Conservation (phyloP, 2,888 invertebrate genomes). For the Prenolepis imparis region DNA sequence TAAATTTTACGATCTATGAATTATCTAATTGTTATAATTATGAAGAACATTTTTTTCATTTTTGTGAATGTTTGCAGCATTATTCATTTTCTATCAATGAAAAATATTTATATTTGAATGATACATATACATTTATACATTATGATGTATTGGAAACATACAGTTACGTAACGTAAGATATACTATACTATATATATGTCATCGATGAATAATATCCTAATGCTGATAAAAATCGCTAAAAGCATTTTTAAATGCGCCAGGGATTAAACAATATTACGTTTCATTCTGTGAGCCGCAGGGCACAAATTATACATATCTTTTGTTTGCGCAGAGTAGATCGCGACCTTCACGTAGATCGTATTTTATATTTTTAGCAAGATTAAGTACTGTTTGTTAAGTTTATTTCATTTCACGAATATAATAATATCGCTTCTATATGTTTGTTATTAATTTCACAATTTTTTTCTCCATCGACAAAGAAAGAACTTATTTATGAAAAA, state of each 20-base stretch:
- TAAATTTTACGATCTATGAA: conserved; percentile 15
- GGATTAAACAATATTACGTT: conserved; percentile 51
- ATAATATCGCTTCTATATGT: background rate
- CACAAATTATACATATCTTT: conserved; percentile 49
- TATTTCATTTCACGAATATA: conserved; percentile 14
- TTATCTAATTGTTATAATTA: conserved; percentile 23
- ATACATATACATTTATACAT: background rate
- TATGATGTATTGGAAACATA: conserved; percentile 32
- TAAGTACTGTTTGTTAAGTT: conserved; percentile 34
- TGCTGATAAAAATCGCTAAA: conserved; percentile 47
- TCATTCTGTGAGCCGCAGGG: conserved; percentile 37
- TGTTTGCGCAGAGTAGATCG: conserved; percentile 33
- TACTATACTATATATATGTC: conserved; percentile 12
- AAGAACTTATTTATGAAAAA: background rate
- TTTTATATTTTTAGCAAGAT: conserved; percentile 47
- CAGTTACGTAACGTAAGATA: conserved; percentile 37
- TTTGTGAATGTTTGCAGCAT: conserved; percentile 24
- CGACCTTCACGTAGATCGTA: background rate
- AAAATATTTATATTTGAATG: conserved; percentile 20
- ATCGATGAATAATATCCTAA: conserved; percentile 51
- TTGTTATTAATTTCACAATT: conserved; percentile 11
- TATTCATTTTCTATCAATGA: conserved; percentile 26
- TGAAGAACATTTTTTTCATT: conserved; percentile 6
- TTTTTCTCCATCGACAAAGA: background rate
- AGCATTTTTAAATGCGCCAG: conserved; percentile 50